Evolutionary conservation across 2,113 vertebrate genomes (phyloP).

Genomic region (Balaeniceps rex): DNA sequence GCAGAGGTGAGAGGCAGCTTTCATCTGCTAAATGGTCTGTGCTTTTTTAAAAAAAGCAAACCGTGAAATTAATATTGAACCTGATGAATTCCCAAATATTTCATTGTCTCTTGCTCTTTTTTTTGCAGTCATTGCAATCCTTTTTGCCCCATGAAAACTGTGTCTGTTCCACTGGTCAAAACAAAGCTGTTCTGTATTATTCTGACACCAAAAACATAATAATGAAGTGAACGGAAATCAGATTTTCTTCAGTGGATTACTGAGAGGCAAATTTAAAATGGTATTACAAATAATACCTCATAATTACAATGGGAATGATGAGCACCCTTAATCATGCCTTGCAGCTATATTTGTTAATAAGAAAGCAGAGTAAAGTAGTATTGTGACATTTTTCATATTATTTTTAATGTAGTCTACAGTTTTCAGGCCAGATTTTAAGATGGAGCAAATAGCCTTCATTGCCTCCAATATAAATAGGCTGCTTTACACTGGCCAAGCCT

Average conservation of each 20-base stretch:
- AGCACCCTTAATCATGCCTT: neutral
- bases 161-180: neutral
- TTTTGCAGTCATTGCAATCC: neutral
- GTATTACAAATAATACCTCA: neutral
- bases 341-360: conserved; percentile 12
- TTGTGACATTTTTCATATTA: neutral
- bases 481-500: neutral
- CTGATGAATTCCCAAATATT: neutral
- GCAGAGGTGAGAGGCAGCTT: neutral
- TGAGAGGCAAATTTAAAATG: neutral
- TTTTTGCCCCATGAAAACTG: neutral
- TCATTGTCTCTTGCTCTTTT: neutral
- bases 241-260: neutral
- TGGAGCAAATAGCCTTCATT: neutral
- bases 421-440: neutral
- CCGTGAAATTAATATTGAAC: neutral
- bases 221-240: neutral
- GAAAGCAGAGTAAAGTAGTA: neutral
- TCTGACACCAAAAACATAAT: neutral
- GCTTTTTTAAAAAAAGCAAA: neutral
- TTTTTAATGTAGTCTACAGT: neutral
- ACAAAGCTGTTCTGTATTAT: neutral
- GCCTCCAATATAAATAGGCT: neutral
- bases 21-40: neutral
- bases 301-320: conserved; percentile 10